phyloP scores from a whole-genome alignment of 2,797 vertebrate genomes.

The Clarias pachynema region DNA sequence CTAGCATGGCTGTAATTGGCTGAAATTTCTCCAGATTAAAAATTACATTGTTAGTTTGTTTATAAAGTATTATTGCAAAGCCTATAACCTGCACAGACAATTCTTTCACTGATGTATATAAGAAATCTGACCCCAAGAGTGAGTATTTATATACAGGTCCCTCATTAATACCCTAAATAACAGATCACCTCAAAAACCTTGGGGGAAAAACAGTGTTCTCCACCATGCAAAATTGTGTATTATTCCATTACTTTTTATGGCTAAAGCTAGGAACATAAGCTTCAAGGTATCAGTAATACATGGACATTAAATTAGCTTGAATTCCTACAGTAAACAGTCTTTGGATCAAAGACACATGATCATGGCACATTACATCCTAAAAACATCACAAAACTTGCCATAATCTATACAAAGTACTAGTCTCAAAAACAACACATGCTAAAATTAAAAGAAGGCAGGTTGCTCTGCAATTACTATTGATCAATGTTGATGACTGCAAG shows the following conservation, averaged over 20 bases:
- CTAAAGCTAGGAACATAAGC: neutral
- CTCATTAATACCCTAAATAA: neutral
- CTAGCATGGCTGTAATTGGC: conserved; percentile 7
- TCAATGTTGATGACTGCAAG: neutral
- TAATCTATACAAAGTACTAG: neutral
- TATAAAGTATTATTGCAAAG: conserved; percentile 22
- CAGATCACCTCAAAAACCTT: neutral
- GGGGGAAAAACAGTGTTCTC: neutral
- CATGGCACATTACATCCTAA: conserved; percentile 6
- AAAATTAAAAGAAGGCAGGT: conserved; percentile 23
- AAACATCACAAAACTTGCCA: conserved; percentile 24
- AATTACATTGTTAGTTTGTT: neutral
- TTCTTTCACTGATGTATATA: neutral
- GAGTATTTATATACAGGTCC: neutral
- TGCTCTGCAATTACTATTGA: conserved; percentile 7
- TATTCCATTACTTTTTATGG: neutral
- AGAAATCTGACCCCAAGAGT: neutral
- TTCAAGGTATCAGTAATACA: conserved; percentile 3
- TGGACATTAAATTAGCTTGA: conserved; percentile 2
- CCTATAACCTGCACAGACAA: neutral
- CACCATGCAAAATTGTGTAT: neutral
- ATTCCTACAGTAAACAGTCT: conserved; percentile 10
- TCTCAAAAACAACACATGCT: neutral
- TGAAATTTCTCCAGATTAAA: conserved; percentile 6
- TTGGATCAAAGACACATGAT: conserved; percentile 2